phyloP scores from a whole-genome alignment of 2,888 invertebrate genomes.

The Drosophila silvestris region DNA sequence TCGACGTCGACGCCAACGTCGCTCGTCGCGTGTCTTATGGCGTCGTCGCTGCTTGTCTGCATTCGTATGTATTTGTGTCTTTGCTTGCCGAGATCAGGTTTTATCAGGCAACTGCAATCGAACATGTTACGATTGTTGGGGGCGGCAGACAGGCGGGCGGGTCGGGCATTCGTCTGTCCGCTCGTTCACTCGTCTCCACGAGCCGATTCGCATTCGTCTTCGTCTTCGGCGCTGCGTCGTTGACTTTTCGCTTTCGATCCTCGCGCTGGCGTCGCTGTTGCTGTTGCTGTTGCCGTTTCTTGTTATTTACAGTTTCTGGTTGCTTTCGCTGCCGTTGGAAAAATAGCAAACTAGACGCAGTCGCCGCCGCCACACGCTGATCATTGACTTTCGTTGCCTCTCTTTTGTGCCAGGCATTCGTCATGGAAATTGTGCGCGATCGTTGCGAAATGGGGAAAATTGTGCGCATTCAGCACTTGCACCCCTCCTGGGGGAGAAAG shows the following conservation, averaged over 20 bases:
- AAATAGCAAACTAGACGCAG: slow-evolving; percentile 69
- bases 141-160: slow-evolving; percentile 47
- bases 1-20: slow-evolving; percentile 25
- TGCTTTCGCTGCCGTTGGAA: slow-evolving; percentile 74
- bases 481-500: not conserved
- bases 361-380: slow-evolving; percentile 65
- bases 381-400: slow-evolving; percentile 82
- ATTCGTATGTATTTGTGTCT: slow-evolving; percentile 21
- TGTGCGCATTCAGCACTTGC: slow-evolving; percentile 36
- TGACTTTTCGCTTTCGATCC: slow-evolving; percentile 78
- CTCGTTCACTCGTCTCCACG: slow-evolving; percentile 36
- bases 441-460: slow-evolving; percentile 60
- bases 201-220: slow-evolving; percentile 23
- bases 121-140: slow-evolving; percentile 59
- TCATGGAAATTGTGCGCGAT: slow-evolving; percentile 71
- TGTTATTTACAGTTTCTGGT: slow-evolving; percentile 78
- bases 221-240: slow-evolving; percentile 32
- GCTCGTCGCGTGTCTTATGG: slow-evolving; percentile 61
- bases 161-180: slow-evolving; percentile 14
- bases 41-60: slow-evolving; percentile 21
- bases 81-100: slow-evolving; percentile 72
- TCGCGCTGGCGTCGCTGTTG: slow-evolving; percentile 50
- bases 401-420: slow-evolving; percentile 72
- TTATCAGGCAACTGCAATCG: slow-evolving; percentile 76
- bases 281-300: slow-evolving; percentile 63